phyloP scores from a whole-genome alignment of 2,797 vertebrate species.

The Malacoraja senta region DNA sequence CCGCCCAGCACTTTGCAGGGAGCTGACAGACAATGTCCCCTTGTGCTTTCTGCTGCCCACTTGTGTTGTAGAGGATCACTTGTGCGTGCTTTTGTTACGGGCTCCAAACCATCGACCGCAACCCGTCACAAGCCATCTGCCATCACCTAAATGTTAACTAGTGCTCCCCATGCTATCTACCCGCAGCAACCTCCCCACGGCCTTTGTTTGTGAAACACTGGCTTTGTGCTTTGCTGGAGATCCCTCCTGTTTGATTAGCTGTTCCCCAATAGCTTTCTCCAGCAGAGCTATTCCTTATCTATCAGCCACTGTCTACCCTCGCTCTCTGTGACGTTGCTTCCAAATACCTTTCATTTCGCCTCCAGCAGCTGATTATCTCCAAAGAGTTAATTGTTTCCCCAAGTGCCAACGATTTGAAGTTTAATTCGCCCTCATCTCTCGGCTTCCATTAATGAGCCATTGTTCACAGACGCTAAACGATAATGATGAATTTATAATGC shows the following conservation, averaged over 20 bases:
- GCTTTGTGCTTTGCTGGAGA: conserved; percentile 43
- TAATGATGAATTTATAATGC: conserved; percentile 67
- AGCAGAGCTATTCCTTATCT: conserved; percentile 56
- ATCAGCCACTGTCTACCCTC: conserved; percentile 55
- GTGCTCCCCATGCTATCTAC: conserved; percentile 40
- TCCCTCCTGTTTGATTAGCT: conserved; percentile 49
- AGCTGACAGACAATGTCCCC: conserved; percentile 41
- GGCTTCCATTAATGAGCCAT: conserved; percentile 63
- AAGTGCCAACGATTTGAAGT: conserved; percentile 68
- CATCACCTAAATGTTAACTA: conserved; percentile 55
- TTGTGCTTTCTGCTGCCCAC: conserved; percentile 50
- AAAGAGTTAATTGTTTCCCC: conserved; percentile 72
- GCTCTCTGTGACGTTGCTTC: conserved; percentile 57
- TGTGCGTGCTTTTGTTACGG: conserved; percentile 47
- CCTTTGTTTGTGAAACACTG: conserved; percentile 52
- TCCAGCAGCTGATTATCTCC: conserved; percentile 75
- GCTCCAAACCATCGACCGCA: conserved; percentile 55
- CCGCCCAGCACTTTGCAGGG: conserved; percentile 46
- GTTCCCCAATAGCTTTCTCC: conserved; percentile 55
- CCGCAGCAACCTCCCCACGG: conserved; percentile 49
- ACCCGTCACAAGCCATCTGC: conserved; percentile 55
- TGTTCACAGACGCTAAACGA: conserved; percentile 68
- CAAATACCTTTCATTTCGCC: conserved; percentile 76
- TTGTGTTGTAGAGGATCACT: conserved; percentile 52
- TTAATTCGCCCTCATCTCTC: conserved; percentile 68